Conservation (phyloP, 1,140 invertebrate species). For the Polypedilum pembai region DNA sequence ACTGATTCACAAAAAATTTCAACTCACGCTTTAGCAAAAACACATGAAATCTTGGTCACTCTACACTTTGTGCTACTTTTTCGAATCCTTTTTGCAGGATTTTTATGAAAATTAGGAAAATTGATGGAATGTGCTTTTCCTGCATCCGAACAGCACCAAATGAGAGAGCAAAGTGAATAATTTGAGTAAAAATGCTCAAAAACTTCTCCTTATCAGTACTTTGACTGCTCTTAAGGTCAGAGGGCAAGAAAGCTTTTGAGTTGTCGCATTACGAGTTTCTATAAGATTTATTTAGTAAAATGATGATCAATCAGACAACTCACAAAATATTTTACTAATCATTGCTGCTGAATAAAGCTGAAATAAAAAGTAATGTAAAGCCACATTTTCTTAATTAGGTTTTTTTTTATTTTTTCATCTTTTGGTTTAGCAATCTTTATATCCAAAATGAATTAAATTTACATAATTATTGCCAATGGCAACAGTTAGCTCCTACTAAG, state of each 20-base stretch:
- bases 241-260: not conserved
- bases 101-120: not conserved
- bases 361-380: not conserved
- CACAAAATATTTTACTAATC: not conserved
- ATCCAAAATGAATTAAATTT: conserved; percentile 7
- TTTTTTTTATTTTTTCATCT: not conserved
- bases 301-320: not conserved
- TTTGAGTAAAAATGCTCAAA: conserved; percentile 27
- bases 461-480: not conserved
- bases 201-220: conserved; percentile 2
- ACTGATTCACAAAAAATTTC: too few relatives aligned
- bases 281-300: not conserved
- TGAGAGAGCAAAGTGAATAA: not conserved
- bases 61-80: not conserved
- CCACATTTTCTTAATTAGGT: not conserved
- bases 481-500: conserved; percentile 7
- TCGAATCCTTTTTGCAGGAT: not conserved
- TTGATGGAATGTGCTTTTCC: not conserved
- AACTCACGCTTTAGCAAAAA: too few relatives aligned
- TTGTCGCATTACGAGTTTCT: not conserved
- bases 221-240: not conserved
- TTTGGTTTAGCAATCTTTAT: not conserved
- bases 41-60: not conserved
- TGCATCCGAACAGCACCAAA: conserved; percentile 1
- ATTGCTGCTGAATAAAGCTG: not conserved